These are phyloP conservation scores for Polypterus senegalus DNA, from an alignment of 2,113 vertebrate species.

Conservation along the genomic window DNA sequence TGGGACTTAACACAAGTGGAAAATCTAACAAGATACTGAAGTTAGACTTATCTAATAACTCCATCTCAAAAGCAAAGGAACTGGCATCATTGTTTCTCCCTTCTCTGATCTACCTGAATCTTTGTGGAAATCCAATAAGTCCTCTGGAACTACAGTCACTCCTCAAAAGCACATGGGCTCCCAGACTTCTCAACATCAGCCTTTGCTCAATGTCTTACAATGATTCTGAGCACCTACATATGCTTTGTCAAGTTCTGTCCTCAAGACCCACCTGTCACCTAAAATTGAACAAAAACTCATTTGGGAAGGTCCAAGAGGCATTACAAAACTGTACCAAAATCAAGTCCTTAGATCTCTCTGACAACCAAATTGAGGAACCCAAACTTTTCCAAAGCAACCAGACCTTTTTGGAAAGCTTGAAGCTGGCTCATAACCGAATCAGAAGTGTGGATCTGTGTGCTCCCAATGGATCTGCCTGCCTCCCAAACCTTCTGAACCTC, in stretches of 20 bases:
- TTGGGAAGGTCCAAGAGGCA: neutral
- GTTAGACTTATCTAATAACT: slow-evolving; percentile 6
- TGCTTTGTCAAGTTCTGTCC: neutral
- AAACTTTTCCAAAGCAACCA: neutral
- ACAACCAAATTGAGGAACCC: neutral
- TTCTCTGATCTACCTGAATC: neutral
- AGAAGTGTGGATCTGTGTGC: slow-evolving; percentile 3
- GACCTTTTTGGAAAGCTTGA: neutral
- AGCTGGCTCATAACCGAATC: slow-evolving; percentile 3
- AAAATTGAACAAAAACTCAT: neutral
- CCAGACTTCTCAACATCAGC: neutral
- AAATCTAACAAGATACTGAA: neutral
- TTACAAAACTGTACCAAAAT: slow-evolving; percentile 1
- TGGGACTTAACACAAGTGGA: neutral
- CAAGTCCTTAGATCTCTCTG: neutral
- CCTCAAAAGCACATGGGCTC: neutral
- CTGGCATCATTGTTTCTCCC: neutral
- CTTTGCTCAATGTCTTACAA: neutral
- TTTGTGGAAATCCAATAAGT: slow-evolving; percentile 4
- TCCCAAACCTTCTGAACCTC: slow-evolving; percentile 5
- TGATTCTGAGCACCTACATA: neutral
- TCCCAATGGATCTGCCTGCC: neutral
- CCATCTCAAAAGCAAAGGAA: neutral
- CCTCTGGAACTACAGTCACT: neutral
- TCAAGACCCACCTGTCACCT: neutral